These are phyloP conservation scores for Astreopora myriophthalma DNA, from an alignment of 64 coral and sea anemone genomes.

Conservation along the genomic window DNA sequence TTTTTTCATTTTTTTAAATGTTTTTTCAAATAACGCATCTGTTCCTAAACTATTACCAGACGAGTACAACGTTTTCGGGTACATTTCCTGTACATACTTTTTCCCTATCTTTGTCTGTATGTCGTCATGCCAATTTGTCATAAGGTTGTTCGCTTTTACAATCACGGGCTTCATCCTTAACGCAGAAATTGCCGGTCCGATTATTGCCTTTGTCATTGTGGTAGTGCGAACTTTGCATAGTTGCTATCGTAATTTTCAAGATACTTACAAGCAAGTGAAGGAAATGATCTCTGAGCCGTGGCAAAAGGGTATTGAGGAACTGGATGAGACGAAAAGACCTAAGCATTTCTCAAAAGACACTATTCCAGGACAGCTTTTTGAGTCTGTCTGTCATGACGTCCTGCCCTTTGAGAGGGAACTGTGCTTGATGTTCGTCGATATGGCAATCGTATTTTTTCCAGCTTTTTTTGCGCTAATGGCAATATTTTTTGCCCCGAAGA, in stretches of 20 bases:
- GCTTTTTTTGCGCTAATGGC: conserved; percentile 26
- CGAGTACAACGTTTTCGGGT: too few relatives aligned
- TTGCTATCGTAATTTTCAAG: conserved; percentile 54
- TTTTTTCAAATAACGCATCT: too few relatives aligned
- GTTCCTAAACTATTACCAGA: too few relatives aligned
- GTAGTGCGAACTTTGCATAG: conserved; percentile 13
- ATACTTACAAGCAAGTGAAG: conserved; percentile 57
- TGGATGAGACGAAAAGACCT: too few relatives aligned
- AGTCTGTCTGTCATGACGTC: not conserved
- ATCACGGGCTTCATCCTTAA: conserved; percentile 58
- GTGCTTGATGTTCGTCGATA: not conserved
- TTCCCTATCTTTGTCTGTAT: conserved; percentile 22
- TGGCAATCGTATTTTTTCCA: conserved; percentile 11
- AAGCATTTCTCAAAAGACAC: not conserved
- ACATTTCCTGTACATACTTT: not conserved
- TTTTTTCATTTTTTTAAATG: too few relatives aligned
- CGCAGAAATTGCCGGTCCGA: conserved; percentile 31
- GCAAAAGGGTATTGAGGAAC: not conserved
- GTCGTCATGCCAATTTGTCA: conserved; percentile 43
- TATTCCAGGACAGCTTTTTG: conserved; percentile 37
- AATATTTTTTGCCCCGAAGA: conserved; percentile 42
- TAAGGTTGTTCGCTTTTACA: conserved; percentile 43
- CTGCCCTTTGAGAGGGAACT: conserved; percentile 36
- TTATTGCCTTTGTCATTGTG: conserved; percentile 46
- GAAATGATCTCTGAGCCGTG: conserved; percentile 24